A percentile compares a stretch with the other conserved stretches of the same genome.
Conservation (phyloP, 2,888 invertebrate genomes). For the Thalpophila matura region DNA sequence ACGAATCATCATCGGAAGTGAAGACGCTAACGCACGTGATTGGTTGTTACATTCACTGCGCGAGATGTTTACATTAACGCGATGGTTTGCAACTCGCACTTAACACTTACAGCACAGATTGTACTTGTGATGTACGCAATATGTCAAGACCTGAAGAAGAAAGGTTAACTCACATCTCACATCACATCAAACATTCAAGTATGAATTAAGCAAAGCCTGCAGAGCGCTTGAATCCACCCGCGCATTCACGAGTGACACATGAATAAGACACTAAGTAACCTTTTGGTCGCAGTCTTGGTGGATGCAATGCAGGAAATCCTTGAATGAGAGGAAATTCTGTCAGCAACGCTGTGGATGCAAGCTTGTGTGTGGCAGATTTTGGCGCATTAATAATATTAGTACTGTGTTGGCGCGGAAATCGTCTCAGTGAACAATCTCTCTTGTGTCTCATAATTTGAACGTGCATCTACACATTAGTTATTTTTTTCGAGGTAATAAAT, state of each 20-base stretch:
- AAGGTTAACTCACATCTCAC: neutral
- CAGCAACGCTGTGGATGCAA: constrained; percentile 2
- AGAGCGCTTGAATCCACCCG: constrained; percentile 1
- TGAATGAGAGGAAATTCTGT: constrained; percentile 11
- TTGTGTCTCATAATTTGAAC: neutral
- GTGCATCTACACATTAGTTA: too few relatives aligned
- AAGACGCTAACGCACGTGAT: too few relatives aligned
- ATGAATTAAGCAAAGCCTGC: constrained; percentile 12
- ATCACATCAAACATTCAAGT: constrained; percentile 12
- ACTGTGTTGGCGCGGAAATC: constrained; percentile 13
- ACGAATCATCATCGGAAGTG: too few relatives aligned
- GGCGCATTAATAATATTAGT: constrained; percentile 17
- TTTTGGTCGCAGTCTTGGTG: constrained; percentile 29
- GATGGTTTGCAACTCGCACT: too few relatives aligned
- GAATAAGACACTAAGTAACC: constrained; percentile 24
- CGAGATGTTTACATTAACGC: too few relatives aligned
- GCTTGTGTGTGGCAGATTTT: constrained; percentile 12
- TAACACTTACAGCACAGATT: too few relatives aligned
- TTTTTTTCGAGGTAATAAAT: too few relatives aligned
- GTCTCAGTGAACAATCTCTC: neutral
- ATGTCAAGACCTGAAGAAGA: neutral
- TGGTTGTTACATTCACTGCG: too few relatives aligned
- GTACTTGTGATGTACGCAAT: too few relatives aligned
- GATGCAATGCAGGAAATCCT: constrained; percentile 21
- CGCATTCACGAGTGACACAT: constrained; percentile 12